phyloP scores from a whole-genome alignment of 2,797 vertebrate species.

The Tympanoctomys barrerae region DNA sequence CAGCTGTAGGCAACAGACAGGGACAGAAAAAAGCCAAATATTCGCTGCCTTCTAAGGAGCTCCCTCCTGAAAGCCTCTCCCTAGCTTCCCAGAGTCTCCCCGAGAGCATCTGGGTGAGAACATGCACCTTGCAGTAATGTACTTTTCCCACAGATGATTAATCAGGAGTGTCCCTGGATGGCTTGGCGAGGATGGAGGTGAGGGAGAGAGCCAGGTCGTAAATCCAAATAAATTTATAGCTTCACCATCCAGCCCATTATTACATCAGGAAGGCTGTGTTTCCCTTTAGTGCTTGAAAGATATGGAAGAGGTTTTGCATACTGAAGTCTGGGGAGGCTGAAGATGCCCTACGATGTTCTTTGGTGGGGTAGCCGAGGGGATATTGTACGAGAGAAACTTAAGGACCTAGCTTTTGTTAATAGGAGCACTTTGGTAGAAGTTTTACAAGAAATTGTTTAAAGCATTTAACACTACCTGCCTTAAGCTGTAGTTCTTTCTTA shows the following conservation, averaged over 20 bases:
- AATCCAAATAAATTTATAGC: constrained; percentile 79
- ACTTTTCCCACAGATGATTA: constrained; percentile 77
- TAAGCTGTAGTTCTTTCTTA: background rate
- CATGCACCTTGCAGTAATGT: constrained; percentile 72
- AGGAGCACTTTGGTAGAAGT: background rate
- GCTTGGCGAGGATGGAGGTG: constrained; percentile 78
- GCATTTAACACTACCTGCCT: background rate
- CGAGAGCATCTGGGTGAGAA: constrained; percentile 73
- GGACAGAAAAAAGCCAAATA: constrained; percentile 34
- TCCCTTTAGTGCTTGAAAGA: constrained; percentile 71
- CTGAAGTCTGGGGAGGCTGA: background rate
- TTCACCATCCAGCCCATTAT: constrained; percentile 70
- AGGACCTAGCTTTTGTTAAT: background rate
- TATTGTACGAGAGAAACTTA: background rate
- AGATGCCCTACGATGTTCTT: background rate
- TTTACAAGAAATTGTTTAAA: constrained; percentile 6
- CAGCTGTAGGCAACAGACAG: background rate
- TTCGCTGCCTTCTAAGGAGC: background rate
- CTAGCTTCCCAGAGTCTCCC: constrained; percentile 46
- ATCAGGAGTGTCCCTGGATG: constrained; percentile 71
- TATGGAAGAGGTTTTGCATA: constrained; percentile 57
- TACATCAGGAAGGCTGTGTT: constrained; percentile 70
- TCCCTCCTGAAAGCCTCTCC: constrained; percentile 28
- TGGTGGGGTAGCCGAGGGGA: background rate
- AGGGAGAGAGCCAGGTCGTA: constrained; percentile 76